Conservation (phyloP, 2,113 vertebrate genomes). For the Carassius auratus region DNA sequence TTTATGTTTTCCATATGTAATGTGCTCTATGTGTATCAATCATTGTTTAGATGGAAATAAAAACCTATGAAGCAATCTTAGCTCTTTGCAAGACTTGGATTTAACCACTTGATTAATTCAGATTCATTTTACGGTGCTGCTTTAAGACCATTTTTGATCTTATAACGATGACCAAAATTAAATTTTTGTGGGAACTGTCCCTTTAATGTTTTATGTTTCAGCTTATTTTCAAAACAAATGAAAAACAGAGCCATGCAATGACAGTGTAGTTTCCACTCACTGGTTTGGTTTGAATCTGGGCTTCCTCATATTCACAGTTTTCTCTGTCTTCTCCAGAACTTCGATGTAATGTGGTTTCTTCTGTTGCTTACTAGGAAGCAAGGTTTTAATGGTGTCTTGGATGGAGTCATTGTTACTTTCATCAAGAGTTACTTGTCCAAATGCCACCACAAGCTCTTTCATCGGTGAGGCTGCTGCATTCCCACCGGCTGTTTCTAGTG, state of each 20-base stretch:
- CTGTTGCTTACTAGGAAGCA: slow-evolving; percentile 55
- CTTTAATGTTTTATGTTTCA: not conserved
- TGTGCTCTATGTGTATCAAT: too few relatives aligned
- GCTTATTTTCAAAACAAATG: not conserved
- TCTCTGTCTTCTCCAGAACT: slow-evolving; percentile 81
- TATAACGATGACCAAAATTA: too few relatives aligned
- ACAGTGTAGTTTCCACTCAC: slow-evolving; percentile 76
- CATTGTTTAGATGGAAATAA: too few relatives aligned
- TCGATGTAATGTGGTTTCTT: slow-evolving; percentile 81
- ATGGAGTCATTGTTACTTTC: slow-evolving; percentile 52
- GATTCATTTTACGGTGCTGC: too few relatives aligned
- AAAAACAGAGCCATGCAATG: not conserved
- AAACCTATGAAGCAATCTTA: too few relatives aligned
- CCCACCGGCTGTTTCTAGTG: slow-evolving; percentile 54
- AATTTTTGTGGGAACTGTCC: too few relatives aligned
- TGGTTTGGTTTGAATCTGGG: slow-evolving; percentile 84
- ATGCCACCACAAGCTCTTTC: slow-evolving; percentile 72
- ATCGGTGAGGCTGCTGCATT: slow-evolving; percentile 49
- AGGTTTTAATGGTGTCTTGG: slow-evolving; percentile 50
- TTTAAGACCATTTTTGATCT: too few relatives aligned
- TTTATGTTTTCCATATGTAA: too few relatives aligned
- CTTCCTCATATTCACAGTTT: slow-evolving; percentile 65
- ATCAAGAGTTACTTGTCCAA: slow-evolving; percentile 78
- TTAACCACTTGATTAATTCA: too few relatives aligned
- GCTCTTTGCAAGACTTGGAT: too few relatives aligned